A percentile compares a stretch with the other conserved stretches of the same genome.
Evolutionary conservation across 2,888 invertebrate species (phyloP).

Genomic region (Theretra japonica): DNA sequence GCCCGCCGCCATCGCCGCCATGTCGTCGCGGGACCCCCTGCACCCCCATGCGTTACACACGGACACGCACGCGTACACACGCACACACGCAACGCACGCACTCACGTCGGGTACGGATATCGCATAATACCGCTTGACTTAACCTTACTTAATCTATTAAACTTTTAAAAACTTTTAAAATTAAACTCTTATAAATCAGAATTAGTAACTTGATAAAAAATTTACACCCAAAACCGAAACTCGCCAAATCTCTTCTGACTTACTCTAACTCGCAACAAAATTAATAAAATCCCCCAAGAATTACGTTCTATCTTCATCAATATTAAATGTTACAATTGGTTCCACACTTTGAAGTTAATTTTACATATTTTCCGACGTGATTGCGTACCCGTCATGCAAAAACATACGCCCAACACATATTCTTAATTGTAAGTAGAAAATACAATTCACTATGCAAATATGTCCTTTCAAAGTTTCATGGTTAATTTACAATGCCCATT

Average conservation of each 20-base stretch:
- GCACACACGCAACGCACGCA: constrained; percentile 2
- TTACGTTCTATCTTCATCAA: background rate
- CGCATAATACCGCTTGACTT: too few relatives aligned
- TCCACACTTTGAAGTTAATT: too few relatives aligned
- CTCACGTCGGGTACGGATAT: background rate
- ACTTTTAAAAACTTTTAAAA: too few relatives aligned
- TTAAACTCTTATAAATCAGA: too few relatives aligned
- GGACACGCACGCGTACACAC: background rate
- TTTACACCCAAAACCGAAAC: too few relatives aligned
- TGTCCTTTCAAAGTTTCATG: too few relatives aligned
- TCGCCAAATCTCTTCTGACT: too few relatives aligned
- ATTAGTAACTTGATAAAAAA: too few relatives aligned
- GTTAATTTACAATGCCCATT: too few relatives aligned
- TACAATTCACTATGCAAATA: background rate
- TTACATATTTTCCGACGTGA: background rate
- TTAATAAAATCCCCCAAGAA: background rate
- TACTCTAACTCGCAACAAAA: too few relatives aligned
- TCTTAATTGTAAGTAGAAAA: background rate
- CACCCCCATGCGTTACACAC: constrained; percentile 37
- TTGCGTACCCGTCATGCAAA: constrained; percentile 14
- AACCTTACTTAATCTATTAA: background rate
- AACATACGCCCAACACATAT: constrained; percentile 31
- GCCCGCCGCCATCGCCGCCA: constrained; percentile 91
- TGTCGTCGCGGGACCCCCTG: constrained; percentile 93
- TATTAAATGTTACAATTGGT: too few relatives aligned